phyloP scores from a whole-genome alignment of 2,113 vertebrate genomes.

The Cephalophus harveyi region DNA sequence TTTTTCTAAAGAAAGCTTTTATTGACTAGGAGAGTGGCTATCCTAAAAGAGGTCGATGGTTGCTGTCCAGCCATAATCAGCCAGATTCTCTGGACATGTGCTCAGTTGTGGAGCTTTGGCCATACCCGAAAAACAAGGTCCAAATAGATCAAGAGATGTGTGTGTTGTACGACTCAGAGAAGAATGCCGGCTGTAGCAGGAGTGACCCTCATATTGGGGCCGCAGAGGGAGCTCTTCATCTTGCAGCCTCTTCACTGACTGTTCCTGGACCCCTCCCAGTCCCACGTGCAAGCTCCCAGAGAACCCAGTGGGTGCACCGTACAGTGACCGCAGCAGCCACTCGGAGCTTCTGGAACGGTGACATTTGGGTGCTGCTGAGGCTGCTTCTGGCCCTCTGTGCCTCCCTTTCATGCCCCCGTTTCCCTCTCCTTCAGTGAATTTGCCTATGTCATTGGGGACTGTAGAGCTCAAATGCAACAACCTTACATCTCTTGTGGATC shows the following conservation, averaged over 20 bases:
- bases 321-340: background rate
- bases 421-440: background rate
- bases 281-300: background rate
- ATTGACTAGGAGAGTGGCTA: slow-evolving; percentile 32
- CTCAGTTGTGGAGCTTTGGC: background rate
- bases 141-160: background rate
- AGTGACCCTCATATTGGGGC: background rate
- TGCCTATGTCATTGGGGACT: background rate
- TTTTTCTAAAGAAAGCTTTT: slow-evolving; percentile 25
- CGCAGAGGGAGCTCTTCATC: background rate
- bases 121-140: background rate
- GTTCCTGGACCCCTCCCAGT: background rate
- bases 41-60: slow-evolving; percentile 19
- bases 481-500: background rate
- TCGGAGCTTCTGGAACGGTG: background rate
- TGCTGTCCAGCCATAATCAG: slow-evolving; percentile 33
- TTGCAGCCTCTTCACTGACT: background rate
- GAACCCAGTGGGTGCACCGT: background rate
- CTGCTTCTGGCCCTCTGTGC: background rate
- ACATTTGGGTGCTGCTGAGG: background rate
- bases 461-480: background rate
- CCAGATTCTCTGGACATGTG: slow-evolving; percentile 46
- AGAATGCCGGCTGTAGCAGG: background rate
- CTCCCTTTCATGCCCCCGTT: background rate
- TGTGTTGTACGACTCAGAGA: background rate